Evolutionary conservation across 2,888 invertebrate species (phyloP), one percentile per base, ranked within the genome.

Genomic region (Hedya salicella): DNA sequence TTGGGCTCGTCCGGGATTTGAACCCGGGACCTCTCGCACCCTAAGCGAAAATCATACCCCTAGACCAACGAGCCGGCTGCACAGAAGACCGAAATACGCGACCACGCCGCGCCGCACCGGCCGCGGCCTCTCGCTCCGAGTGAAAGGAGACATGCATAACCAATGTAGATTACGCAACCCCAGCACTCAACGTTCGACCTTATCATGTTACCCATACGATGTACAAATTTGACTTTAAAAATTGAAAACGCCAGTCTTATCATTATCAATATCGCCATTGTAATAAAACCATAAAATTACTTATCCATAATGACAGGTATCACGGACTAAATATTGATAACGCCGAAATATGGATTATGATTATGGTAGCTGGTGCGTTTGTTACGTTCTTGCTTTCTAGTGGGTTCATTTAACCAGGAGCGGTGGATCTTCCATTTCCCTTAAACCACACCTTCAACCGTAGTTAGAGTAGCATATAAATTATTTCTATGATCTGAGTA

Each of bases 1-100:
- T 77, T 78, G 92, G 92, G 92, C 91, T 92, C 91, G 91, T 91
- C 92, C 92, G 92, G 92, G 92, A 93, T 91, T 93, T 92, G 92
- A 93, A 92, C 93, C 92, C 91, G 91, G 91, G 91, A 92, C 92
- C 92, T 92, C 91, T 92, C 92, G 91, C 92, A 92, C 92, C 92
- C 92, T 86, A 93, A 92, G 92, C 92, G 92, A 91, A 87, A 92
- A 93, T 92, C 91, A 93, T 92, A 93, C 92, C 92, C 91, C 92
- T 92, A 92, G 92, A 92, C 92, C 92, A 93, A 93, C 91, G 92
- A 92, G 92, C 91, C 92, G 69, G 68, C 73, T 79, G 70, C 0
- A 0, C 8, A 11, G 0, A 0, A 6, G 5, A 5, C 40, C 60
- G 65, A 65, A 65, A 52, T 53, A 60, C 14, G 36, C 36, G 11